phyloP scores from a whole-genome alignment of 2,113 vertebrate species.

The Sphaerodactylus townsendi region DNA sequence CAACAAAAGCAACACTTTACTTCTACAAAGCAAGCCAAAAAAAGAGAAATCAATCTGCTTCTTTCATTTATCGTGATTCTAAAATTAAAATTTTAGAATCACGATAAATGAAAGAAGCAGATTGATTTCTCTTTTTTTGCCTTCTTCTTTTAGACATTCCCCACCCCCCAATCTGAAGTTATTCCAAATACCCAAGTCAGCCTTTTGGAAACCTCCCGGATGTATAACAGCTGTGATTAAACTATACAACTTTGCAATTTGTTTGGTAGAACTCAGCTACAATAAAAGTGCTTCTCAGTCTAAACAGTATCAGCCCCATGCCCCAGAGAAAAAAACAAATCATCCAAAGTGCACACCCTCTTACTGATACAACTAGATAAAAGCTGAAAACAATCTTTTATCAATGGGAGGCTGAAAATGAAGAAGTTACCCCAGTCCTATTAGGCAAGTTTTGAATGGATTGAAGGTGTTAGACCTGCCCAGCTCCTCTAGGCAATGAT shows the following conservation, averaged over 20 bases:
- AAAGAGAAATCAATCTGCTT: too few species aligned
- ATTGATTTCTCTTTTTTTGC: not conserved
- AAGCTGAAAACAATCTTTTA: not conserved
- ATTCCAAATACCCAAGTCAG: not conserved
- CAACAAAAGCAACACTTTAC: not conserved
- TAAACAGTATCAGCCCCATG: not conserved
- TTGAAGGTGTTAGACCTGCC: not conserved
- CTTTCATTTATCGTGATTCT: too few species aligned
- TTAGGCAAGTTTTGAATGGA: not conserved
- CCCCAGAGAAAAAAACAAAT: not conserved
- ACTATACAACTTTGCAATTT: not conserved
- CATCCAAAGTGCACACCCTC: not conserved
- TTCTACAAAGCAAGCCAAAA: not conserved
- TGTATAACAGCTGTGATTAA: not conserved
- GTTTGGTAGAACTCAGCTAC: not conserved
- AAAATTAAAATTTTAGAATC: not conserved
- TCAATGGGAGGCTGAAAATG: not conserved
- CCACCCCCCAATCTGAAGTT: not conserved
- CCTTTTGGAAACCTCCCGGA: slow-evolving; percentile 2
- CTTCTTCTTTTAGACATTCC: too few species aligned
- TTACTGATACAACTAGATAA: not conserved
- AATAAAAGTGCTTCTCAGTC: not conserved
- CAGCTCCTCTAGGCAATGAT: not conserved
- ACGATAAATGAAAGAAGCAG: not conserved
- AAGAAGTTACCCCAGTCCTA: not conserved